Conservation (phyloP, 2,888 invertebrate genomes). For the Linnaemya tessellans region DNA sequence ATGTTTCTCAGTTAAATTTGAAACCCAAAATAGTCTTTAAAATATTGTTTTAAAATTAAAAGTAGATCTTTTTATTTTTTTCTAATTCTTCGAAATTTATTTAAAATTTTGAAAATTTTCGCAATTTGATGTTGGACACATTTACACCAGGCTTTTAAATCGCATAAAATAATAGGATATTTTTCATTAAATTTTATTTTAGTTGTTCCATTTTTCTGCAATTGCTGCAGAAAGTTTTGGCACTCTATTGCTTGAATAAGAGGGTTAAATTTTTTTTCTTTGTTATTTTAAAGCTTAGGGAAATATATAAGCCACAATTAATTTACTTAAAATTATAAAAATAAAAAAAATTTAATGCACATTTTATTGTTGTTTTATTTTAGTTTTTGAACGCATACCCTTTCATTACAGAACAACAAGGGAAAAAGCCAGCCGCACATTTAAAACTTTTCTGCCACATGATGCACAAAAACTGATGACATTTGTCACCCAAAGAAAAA, state of each 20-base stretch:
- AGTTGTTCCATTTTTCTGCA: neutral
- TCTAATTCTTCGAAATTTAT: too few relatives aligned
- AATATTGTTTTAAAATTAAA: too few relatives aligned
- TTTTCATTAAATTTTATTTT: too few relatives aligned
- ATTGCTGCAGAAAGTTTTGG: neutral
- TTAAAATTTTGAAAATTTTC: too few relatives aligned
- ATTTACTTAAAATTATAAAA: conserved; percentile 16
- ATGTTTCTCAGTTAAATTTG: too few relatives aligned
- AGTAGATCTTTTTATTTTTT: too few relatives aligned
- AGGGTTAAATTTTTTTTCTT: neutral
- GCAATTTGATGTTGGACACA: too few relatives aligned
- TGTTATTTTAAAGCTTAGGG: neutral
- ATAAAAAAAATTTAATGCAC: conserved; percentile 1
- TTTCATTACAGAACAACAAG: conserved; percentile 36
- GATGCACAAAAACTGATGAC: conserved; percentile 65
- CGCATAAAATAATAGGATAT: too few relatives aligned
- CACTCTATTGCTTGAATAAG: neutral
- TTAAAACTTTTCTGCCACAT: conserved; percentile 62
- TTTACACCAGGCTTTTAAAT: too few relatives aligned
- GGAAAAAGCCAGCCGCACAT: conserved; percentile 21
- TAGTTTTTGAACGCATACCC: neutral
- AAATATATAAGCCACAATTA: conserved; percentile 17
- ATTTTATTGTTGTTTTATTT: neutral
- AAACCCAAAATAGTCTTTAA: too few relatives aligned
- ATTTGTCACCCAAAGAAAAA: conserved; percentile 50